A percentile compares a stretch with the other conserved stretches of the same genome.
Conservation (phyloP, 2,888 invertebrate species). For the Venustoraphidia nigricollis region DNA sequence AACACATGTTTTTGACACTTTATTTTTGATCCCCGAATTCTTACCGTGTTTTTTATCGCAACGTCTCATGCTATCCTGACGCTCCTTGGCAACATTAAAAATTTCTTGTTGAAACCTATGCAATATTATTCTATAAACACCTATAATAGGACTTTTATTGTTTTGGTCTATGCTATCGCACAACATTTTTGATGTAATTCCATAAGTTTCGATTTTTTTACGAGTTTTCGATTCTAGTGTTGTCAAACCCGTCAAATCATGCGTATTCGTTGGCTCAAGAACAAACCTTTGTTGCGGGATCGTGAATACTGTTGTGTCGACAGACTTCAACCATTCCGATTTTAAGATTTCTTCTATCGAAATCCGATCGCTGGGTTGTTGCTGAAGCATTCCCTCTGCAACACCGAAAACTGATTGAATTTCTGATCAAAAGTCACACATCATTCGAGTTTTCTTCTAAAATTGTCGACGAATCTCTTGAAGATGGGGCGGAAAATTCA, state of each 20-base stretch:
- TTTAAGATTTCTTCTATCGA: constrained; percentile 22
- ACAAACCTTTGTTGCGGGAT: constrained; percentile 24
- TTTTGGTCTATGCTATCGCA: constrained; percentile 36
- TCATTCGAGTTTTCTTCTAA: no score
- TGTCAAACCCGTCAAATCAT: constrained; percentile 23
- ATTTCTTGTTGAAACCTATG: constrained; percentile 34
- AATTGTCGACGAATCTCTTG: no score
- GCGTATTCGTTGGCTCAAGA: constrained; percentile 27
- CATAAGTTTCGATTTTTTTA: constrained; percentile 35
- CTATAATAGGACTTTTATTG: constrained; percentile 47
- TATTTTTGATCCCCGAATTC: constrained; percentile 8
- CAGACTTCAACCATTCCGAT: constrained; percentile 28
- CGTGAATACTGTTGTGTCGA: constrained; percentile 8
- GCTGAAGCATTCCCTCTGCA: constrained; percentile 20
- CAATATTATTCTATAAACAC: constrained; percentile 53
- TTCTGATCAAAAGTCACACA: no score
- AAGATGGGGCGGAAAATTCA: no score
- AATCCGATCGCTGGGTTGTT: constrained; percentile 20
- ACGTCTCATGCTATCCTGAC: constrained; percentile 2
- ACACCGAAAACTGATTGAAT: constrained; percentile 8
- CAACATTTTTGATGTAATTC: constrained; percentile 42
- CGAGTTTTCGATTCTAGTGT: constrained; percentile 35
- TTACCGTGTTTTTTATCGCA: constrained; percentile 9
- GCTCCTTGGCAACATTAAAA: constrained; percentile 16
- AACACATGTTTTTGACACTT: constrained; percentile 9